Base-by-base conservation (phyloP, 2,888 invertebrate genomes). In the Ecdyonurus torrentis region DNA sequence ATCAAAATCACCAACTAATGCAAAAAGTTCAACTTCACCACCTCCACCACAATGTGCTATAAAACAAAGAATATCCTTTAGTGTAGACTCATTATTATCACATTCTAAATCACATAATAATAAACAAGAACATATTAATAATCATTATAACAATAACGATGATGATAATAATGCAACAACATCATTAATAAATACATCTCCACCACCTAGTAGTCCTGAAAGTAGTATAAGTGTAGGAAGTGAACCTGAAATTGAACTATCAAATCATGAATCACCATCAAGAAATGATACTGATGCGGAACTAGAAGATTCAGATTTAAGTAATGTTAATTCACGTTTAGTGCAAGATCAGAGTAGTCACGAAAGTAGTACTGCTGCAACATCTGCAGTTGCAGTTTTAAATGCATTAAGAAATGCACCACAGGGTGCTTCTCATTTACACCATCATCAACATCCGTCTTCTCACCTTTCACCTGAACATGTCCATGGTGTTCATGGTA, bases 21-120 rank as follows among this genome's bases (percentile, higher is more conserved):
- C 60, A 64, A 64, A 53, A 55, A 61, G 73, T 73, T 74, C 67
- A 72, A 74, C 64, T 58, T 64, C 62, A 67, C 69, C 60, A 69
- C 69, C 64, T 70, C 73, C 25, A 73, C 74, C 66, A 64, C 70
- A 62, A 65, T 75, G 72, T 70, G 76, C 80, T n/a, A n/a, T n/a
- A 70, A 83, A 82, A 71, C 79, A 83, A 68, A 83, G 85, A 69
- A 86, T 86, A 71, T 85, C 85, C 65, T 86, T 86, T 74, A 86
- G 86, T 75, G 86, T 86, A 60, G 86, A 86, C 74, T 80, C 86
- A 0, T 71, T 86, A 23, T 72, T 86, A 50, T 76, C 68, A 71
- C 76, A 69, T n/a, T 60, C 62, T 50, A 66, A 59, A n/a, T n/a
- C n/a, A n/a, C n/a, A n/a, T n/a, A n/a, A n/a, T n/a, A n/a, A n/a